Base-by-base conservation (phyloP, 1,140 invertebrate genomes). In the Teleogryllus occipitalis region DNA sequence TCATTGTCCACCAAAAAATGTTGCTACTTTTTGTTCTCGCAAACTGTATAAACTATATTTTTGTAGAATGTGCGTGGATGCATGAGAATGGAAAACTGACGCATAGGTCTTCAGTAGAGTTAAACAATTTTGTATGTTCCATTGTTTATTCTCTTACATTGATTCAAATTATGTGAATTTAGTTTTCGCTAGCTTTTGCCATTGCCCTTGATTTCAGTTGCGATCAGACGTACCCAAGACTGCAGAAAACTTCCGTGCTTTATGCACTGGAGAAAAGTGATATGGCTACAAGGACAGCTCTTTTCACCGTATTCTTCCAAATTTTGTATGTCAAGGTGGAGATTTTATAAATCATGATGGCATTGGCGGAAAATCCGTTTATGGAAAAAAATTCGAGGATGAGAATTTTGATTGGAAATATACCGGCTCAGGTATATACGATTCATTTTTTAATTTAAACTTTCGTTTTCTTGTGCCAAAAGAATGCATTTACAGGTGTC, bases 271-370 rank as follows among this genome's bases (percentile, higher is more conserved):
- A 27, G 96, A 98, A 84, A 96, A 93, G 84, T 97, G 97, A 48
- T 97, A 96, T 85, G 96, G 96, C 8, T 98, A 96, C 90, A 97
- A 96, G 87, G 93, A 92, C 75, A 96, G 93, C 85, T 93, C 89
- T 82, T 98, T 98, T 90, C 97, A 98, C 87, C 92, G 97, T 84
- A 93, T 99, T 81, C 98, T 99, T 85, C 97, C 98, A 82, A 97
- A 97, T 85, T 99, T 99, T 89, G 98, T 99, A 97, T 95, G 96
- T 86, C 98, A 99, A 88, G 94, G 96, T 75, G 96, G 96, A 82
- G 97, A 99, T 85, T 98, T 98, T 85, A 98, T 96, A 80, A 94
- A 94, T 84, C 93, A 96, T 88, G 97, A 98, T 86, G 96, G 97
- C 85, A 99, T 97, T 87, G 97, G 97, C 79, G 97, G 93, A 78